A percentile compares a stretch with the other conserved stretches of the same genome.
Conservation (phyloP, 2,797 vertebrate genomes). For the Pseudomugil tenellus region DNA sequence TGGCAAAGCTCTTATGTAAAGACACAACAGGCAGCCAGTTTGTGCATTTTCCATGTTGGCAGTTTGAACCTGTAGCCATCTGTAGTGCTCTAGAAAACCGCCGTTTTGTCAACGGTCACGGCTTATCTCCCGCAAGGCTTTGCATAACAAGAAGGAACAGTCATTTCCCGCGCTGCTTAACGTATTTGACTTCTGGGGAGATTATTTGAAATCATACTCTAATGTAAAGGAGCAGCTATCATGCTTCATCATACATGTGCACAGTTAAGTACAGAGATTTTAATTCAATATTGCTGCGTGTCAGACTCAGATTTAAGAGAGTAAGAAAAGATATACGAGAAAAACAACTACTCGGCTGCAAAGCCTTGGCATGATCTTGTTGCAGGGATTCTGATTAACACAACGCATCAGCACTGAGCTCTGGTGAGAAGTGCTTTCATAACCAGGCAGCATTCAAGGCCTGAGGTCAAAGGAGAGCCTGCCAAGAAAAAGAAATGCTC, state of each 20-base stretch:
- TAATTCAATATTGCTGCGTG: conserved; percentile 5
- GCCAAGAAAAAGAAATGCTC: conserved; percentile 56
- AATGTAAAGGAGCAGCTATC: conserved; percentile 28
- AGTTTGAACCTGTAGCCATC: conserved; percentile 77
- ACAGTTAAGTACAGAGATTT: not conserved
- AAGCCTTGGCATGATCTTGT: conserved; percentile 12
- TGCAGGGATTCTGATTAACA: conserved; percentile 17
- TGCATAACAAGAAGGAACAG: conserved; percentile 76
- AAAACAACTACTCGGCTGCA: conserved; percentile 27
- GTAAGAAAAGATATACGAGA: not conserved
- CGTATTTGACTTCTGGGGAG: conserved; percentile 53
- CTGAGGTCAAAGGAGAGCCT: conserved; percentile 44
- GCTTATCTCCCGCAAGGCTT: conserved; percentile 77
- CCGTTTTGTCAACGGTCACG: conserved; percentile 72
- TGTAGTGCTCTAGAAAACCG: conserved; percentile 56
- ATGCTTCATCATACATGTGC: conserved; percentile 16
- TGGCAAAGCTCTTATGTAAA: conserved; percentile 41
- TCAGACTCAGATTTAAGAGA: conserved; percentile 8
- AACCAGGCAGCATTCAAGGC: conserved; percentile 37
- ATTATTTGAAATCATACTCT: conserved; percentile 36
- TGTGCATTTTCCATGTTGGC: conserved; percentile 61
- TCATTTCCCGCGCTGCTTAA: conserved; percentile 75
- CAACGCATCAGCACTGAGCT: conserved; percentile 28
- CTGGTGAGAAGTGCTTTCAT: conserved; percentile 45
- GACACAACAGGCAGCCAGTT: conserved; percentile 63